phyloP scores from a whole-genome alignment of 2,797 vertebrate species.

The Darevskia mixta region DNA sequence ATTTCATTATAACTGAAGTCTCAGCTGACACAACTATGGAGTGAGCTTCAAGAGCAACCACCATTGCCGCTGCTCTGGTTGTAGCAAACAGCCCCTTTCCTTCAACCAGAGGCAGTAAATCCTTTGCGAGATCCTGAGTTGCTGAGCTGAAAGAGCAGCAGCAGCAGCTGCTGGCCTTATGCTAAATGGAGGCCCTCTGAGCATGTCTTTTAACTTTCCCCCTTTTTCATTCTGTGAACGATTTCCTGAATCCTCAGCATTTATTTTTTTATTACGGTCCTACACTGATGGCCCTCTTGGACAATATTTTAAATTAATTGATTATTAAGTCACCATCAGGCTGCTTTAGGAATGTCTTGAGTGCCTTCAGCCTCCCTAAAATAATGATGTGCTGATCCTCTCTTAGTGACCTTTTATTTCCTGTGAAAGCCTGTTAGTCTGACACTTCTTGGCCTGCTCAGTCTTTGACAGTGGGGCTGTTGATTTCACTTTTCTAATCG shows the following conservation, averaged over 20 bases:
- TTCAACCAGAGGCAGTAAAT: neutral
- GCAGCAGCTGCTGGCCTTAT: neutral
- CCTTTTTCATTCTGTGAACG: neutral
- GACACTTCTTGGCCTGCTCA: slow-evolving; percentile 20
- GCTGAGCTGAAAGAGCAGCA: neutral
- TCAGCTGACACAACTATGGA: neutral
- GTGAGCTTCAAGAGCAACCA: neutral
- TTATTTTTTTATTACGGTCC: neutral
- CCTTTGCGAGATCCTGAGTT: neutral
- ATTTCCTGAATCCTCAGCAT: neutral
- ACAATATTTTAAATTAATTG: slow-evolving; percentile 26
- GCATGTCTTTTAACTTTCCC: neutral
- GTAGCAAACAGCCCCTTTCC: neutral
- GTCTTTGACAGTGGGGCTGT: slow-evolving; percentile 9
- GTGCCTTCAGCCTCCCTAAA: neutral
- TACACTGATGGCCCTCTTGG: rapidly evolving
- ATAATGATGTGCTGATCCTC: slow-evolving; percentile 28
- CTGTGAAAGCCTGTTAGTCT: slow-evolving; percentile 7
- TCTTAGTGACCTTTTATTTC: slow-evolving; percentile 19
- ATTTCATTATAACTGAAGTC: neutral
- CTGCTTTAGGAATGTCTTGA: slow-evolving; percentile 15
- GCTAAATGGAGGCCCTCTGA: neutral
- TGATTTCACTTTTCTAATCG: slow-evolving; percentile 25
- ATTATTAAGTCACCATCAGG: slow-evolving; percentile 21
- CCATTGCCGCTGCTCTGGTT: neutral